These are phyloP conservation scores for Coreoperca whiteheadi DNA, from an alignment of 2,113 vertebrate genomes.

Conservation along the genomic window DNA sequence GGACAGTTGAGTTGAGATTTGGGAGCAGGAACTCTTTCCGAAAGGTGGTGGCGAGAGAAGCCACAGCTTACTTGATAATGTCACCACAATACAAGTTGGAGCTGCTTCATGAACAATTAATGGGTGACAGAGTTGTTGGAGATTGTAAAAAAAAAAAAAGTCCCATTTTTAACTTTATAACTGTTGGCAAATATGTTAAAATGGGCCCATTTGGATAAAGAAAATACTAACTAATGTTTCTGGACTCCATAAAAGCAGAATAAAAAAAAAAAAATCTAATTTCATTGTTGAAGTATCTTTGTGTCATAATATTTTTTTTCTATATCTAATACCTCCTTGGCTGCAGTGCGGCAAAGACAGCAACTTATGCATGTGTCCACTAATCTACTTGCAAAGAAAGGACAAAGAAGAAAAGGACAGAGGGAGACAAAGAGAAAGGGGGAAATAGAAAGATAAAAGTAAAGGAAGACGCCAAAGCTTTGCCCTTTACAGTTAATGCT, in stretches of 20 bases:
- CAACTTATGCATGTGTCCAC: slow-evolving; percentile 4
- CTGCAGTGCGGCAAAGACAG: slow-evolving; percentile 19
- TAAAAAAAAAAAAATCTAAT: neutral
- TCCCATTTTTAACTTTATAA: neutral
- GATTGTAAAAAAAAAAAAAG: neutral
- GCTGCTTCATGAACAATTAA: slow-evolving; percentile 1
- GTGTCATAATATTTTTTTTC: neutral
- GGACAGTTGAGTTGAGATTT: slow-evolving; percentile 41
- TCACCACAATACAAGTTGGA: neutral
- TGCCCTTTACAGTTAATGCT: slow-evolving; percentile 52
- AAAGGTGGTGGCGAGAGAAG: slow-evolving; percentile 33
- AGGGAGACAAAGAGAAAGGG: neutral
- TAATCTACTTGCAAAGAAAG: slow-evolving; percentile 6
- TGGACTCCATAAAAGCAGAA: neutral
- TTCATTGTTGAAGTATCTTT: neutral
- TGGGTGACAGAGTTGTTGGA: neutral
- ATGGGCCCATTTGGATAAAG: neutral
- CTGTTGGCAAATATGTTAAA: neutral
- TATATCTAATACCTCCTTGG: neutral
- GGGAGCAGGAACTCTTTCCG: slow-evolving; percentile 32
- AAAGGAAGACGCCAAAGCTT: slow-evolving; percentile 60
- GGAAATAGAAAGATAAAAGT: slow-evolving; percentile 50
- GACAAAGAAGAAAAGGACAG: slow-evolving; percentile 9
- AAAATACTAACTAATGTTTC: too few relatives aligned
- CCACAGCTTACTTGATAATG: slow-evolving; percentile 19